These are phyloP conservation scores for Tenthredo scrophulariae DNA, from an alignment of 2,888 invertebrate species.

Conservation along the genomic window DNA sequence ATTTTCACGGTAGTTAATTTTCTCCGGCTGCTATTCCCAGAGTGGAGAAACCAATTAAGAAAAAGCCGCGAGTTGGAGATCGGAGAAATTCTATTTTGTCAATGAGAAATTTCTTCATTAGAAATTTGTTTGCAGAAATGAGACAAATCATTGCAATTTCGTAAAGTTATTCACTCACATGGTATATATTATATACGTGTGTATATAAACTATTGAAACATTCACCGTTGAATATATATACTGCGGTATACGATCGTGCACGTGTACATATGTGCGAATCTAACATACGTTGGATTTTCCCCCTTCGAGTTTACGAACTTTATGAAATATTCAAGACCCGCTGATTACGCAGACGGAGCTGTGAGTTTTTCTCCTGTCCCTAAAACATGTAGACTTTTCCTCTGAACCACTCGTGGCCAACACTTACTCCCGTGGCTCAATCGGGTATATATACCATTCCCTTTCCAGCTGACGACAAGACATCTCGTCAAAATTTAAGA, in stretches of 20 bases:
- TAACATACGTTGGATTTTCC: slow-evolving; percentile 15
- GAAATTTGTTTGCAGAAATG: not conserved
- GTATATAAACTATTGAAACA: not conserved
- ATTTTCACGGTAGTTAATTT: slow-evolving; percentile 12
- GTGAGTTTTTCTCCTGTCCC: not conserved
- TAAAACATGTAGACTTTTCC: slow-evolving; percentile 16
- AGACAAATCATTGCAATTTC: not conserved
- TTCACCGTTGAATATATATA: not conserved
- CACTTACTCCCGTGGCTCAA: not conserved
- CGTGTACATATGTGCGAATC: not conserved
- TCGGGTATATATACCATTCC: not conserved
- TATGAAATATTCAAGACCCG: slow-evolving; percentile 39
- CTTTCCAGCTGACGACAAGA: not conserved
- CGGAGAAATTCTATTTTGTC: not conserved
- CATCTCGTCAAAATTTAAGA: not conserved
- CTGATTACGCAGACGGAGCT: slow-evolving; percentile 3
- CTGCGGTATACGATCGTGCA: too few relatives aligned
- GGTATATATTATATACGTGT: not conserved
- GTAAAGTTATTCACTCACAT: not conserved
- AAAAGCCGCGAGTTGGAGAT: not conserved
- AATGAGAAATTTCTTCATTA: not conserved
- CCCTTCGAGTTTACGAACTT: not conserved
- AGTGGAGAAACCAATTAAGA: slow-evolving; percentile 2
- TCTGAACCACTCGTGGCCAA: not conserved
- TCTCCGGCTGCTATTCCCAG: not conserved